Base-by-base conservation (phyloP, 2,113 vertebrate genomes). In the Nibea coibor region DNA sequence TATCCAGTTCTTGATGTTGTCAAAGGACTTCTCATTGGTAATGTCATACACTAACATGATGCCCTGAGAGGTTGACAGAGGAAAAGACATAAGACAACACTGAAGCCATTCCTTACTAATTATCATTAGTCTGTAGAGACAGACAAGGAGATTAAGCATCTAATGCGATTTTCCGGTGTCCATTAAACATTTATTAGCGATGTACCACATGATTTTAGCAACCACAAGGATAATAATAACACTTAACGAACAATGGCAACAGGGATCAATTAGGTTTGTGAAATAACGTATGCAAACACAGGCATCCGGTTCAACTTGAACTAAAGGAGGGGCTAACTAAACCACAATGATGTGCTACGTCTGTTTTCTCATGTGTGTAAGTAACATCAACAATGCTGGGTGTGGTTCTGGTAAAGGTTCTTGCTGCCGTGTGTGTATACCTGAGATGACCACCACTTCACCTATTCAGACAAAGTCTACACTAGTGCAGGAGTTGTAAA, bases 1-100 rank as follows among this genome's bases (percentile, higher is more conserved):
- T 93, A 99, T 97, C 97, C 97, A 99, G 93, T 99, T 98, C 92
- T 97, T 97, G 93, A 99, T 99, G 72, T 99, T 99, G 91, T 99
- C 97, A 54, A 99, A 99, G 26, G 97, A 98, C 79, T 98, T 98
- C 85, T 99, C 97, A 2, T 98, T 98, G 89, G 97, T 99, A 88
- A 99, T 99, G 93, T 99, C 97, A 4, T 96, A 99, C 50, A 99
- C 97, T 79, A 99, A 89, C 97, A 99, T 99, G 87, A 98, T 99
- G 76, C 97, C 97, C 97, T 99, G 35, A 4, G 47, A 48, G 59
- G 28, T 24, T 69, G 17, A 87, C 0, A 61, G 43, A 82, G n/a
- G 7, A 17, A 10, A 78, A 65, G 0, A 73, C 2, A 58, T 50
- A 3, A 65, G 22, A 53, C 56, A 64, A 63, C 19, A 26, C 22